Conservation (phyloP, 2,113 vertebrate genomes). For the Cryptomyrus ogoouensis region DNA sequence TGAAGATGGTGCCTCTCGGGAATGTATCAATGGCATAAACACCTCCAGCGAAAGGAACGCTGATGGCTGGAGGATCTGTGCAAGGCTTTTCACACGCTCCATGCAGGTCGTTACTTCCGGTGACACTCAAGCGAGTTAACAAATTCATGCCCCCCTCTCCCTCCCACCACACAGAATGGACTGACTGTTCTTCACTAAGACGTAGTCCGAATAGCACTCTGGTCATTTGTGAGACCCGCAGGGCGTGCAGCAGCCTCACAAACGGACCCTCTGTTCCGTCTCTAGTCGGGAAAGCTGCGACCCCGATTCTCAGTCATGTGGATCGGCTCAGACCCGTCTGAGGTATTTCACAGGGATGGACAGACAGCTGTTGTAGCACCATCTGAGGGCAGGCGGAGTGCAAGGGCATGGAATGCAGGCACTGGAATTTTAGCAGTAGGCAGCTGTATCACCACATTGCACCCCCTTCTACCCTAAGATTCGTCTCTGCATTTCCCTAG, state of each 20-base stretch:
- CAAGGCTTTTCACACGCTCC: neutral
- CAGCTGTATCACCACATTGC: neutral
- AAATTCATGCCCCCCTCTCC: neutral
- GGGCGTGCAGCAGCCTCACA: neutral
- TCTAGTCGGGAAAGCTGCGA: neutral
- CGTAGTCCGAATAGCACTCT: neutral
- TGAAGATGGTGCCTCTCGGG: neutral
- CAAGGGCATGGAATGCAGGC: neutral
- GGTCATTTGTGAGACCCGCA: neutral
- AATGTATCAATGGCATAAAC: neutral
- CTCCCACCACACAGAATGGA: neutral
- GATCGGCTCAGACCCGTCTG: neutral
- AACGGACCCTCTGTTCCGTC: neutral
- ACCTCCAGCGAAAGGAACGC: neutral
- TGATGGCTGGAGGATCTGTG: neutral
- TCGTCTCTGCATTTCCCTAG: neutral
- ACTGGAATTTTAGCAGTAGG: neutral
- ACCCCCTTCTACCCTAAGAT: neutral
- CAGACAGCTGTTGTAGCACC: neutral
- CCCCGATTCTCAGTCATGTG: constrained; percentile 1
- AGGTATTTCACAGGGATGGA: constrained; percentile 13
- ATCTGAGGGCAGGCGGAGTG: neutral
- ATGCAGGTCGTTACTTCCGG: neutral
- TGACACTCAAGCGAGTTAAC: neutral
- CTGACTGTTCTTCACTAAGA: neutral